Conservation (phyloP, 1,140 invertebrate genomes). For the Orchesella cincta region DNA sequence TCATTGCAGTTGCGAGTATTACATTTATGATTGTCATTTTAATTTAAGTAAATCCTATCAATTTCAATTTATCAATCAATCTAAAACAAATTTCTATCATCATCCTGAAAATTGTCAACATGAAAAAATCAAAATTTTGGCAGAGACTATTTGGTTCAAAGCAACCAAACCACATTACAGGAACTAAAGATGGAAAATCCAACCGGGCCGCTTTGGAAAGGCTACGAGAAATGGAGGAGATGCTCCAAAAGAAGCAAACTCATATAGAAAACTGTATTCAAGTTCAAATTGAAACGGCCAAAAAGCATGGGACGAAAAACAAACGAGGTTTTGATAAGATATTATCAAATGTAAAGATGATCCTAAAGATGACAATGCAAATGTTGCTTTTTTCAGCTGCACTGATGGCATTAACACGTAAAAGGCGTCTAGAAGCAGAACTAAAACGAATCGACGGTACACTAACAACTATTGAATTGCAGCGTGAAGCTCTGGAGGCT, state of each 20-base stretch:
- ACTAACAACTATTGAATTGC: constrained; percentile 11
- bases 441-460: constrained; percentile 6
- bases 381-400: neutral
- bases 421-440: neutral
- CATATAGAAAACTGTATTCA: constrained; percentile 67
- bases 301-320: constrained; percentile 65
- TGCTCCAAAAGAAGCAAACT: constrained; percentile 67
- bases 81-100: too few species aligned
- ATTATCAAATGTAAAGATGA: neutral
- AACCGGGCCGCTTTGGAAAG: constrained; percentile 65
- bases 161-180: too few species aligned
- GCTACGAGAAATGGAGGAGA: constrained; percentile 64
- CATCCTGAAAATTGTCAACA: too few species aligned
- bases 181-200: constrained; percentile 59
- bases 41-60: too few species aligned
- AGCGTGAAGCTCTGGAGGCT: constrained; percentile 4
- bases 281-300: constrained; percentile 62
- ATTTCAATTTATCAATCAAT: too few species aligned
- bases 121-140: neutral
- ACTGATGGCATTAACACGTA: neutral
- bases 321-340: constrained; percentile 55
- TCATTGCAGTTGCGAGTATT: too few species aligned
- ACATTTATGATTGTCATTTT: too few species aligned
- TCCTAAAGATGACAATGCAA: neutral
- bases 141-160: constrained; percentile 1